Base-by-base conservation (phyloP, 1,140 invertebrate genomes). In the Drosophila sulfurigaster region DNA sequence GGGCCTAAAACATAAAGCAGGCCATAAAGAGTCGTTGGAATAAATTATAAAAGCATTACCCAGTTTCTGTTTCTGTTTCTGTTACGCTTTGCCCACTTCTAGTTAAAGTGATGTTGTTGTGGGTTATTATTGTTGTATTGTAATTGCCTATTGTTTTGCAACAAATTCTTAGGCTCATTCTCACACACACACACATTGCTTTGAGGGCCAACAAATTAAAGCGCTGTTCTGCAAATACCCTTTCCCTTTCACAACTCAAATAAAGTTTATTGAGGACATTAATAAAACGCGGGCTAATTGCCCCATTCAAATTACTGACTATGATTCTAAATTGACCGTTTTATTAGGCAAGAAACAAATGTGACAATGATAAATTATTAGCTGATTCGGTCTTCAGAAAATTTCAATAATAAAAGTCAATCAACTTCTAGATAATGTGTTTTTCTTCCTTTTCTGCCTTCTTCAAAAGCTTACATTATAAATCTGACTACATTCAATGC, bases 21-120 rank as follows among this genome's bases (percentile, higher is more conserved):
- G 82, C 68, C 81, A 75, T 72, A 66, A 85, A 77, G 80, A 62
- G 69, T 49, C 32, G 51, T 62, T 66, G 56, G 81, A 85, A 85
- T 85, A 75, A 79, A 87, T 87, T 85, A 87, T 85, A 87, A 79
- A 79, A 81, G 82, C 75, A 73, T 86, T 87, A 87, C 82, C 82
- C 76, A 87, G 82, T 86, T 87, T 79, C 67, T 38, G 35, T 86
- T 87, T 79, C 67, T 35, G 32, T 8, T 38, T 38, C 35, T 80
- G 64, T 54, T 52, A 45, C 58, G 70, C 57, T 60, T 67, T 67
- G 11, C 20, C 16, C 57, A 67, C 71, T 62, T 74, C 13, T 60
- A 35, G 64, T 74, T 68, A 46, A 58, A 25, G n/a, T 30, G 8
- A 3, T 38, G 35, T 8, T 58, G 13, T 52, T 67, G 57, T 4